Conservation (phyloP, 2,797 vertebrate genomes). For the Columba guinea region DNA sequence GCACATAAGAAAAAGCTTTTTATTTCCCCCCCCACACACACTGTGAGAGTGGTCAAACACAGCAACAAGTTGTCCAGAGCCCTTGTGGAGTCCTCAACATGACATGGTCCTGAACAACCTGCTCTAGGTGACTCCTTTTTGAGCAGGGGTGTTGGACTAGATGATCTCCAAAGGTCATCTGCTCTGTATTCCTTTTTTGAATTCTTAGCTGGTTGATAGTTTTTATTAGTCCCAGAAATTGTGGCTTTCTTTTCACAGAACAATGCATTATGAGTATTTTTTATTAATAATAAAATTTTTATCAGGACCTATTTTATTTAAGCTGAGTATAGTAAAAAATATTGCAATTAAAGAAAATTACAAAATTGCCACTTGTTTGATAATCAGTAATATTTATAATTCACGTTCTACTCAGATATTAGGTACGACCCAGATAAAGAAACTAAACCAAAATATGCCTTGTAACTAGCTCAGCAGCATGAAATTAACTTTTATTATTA, state of each 20-base stretch:
- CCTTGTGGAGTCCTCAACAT: accelerated
- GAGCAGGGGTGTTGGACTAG: not conserved
- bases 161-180: not conserved
- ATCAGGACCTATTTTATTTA: not conserved
- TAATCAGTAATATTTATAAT: not conserved
- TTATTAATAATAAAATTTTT: conserved; percentile 31
- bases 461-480: not conserved
- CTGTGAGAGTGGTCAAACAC: not conserved
- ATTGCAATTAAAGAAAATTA: conserved; percentile 8
- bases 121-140: not conserved
- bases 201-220: not conserved
- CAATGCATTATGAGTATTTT: not conserved
- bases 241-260: not conserved
- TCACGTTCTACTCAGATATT: not conserved
- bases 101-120: too few species aligned
- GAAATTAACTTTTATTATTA: conserved; percentile 12
- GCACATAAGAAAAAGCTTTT: not conserved
- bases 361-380: not conserved
- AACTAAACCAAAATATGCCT: not conserved
- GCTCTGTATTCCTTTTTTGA: not conserved
- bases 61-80: not conserved
- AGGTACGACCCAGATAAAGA: not conserved
- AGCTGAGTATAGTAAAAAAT: not conserved
- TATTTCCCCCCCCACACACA: too few species aligned
- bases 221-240: not conserved